A percentile compares a stretch with the other conserved stretches of the same genome.
phyloP scores from a whole-genome alignment of 2,113 vertebrate genomes.

The Mohoua ochrocephala region DNA sequence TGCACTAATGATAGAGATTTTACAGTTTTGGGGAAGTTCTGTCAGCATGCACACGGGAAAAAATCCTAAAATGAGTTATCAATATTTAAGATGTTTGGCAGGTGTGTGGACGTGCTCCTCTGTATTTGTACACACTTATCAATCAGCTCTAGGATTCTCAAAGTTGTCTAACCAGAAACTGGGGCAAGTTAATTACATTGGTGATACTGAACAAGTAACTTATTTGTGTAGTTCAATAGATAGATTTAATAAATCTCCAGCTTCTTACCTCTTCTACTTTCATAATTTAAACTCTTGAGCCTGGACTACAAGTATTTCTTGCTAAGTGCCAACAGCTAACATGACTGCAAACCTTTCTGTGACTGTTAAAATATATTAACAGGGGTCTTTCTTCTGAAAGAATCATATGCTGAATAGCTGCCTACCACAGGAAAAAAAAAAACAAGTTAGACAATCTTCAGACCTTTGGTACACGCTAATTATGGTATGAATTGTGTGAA shows the following conservation, averaged over 20 bases:
- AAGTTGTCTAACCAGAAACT: background rate
- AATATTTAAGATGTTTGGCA: background rate
- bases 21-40: background rate
- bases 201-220: background rate
- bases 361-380: background rate
- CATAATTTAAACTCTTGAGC: background rate
- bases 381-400: background rate
- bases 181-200: background rate
- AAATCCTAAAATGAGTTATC: background rate
- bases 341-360: background rate
- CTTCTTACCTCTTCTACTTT: background rate
- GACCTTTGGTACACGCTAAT: constrained; percentile 34
- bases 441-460: background rate
- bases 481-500: constrained; percentile 49
- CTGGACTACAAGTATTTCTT: background rate
- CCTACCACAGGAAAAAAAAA: background rate
- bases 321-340: background rate
- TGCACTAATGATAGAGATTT: background rate
- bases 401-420: background rate
- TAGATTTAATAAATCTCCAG: background rate
- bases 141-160: background rate
- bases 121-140: background rate
- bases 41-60: background rate
- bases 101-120: accelerated
- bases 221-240: background rate